Conservation (phyloP, 1,140 invertebrate species). For the Drosophila sp. region DNA sequence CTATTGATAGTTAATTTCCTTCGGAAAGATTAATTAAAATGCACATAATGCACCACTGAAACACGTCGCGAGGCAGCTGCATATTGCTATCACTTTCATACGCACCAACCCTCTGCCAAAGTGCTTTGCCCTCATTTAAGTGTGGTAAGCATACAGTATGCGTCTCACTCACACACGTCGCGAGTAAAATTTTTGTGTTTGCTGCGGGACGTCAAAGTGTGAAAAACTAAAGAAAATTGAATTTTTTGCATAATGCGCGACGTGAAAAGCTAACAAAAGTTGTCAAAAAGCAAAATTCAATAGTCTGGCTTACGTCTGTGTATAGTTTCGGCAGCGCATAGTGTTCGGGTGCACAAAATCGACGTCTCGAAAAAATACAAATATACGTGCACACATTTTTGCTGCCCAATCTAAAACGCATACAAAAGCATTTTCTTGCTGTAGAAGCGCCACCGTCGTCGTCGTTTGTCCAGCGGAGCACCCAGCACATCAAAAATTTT, state of each 20-base stretch:
- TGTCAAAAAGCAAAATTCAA: conserved; percentile 73
- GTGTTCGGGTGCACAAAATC: conserved; percentile 75
- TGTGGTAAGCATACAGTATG: conserved; percentile 65
- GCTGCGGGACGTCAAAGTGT: conserved; percentile 68
- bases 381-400: conserved; percentile 75
- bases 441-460: conserved; percentile 50
- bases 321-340: conserved; percentile 68
- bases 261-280: conserved; percentile 81
- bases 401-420: conserved; percentile 77
- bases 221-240: conserved; percentile 80
- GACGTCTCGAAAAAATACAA: conserved; percentile 74
- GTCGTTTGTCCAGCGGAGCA: conserved; percentile 70
- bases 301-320: conserved; percentile 74
- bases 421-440: conserved; percentile 79
- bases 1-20: not conserved
- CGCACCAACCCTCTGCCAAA: conserved; percentile 45
- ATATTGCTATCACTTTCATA: conserved; percentile 51
- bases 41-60: conserved; percentile 20
- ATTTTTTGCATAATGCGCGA: conserved; percentile 84
- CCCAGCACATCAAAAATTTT: conserved; percentile 56
- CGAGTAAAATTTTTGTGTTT: conserved; percentile 73
- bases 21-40: not conserved
- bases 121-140: conserved; percentile 80
- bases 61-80: conserved; percentile 30
- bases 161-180: conserved; percentile 69